phyloP scores from a whole-genome alignment of 2,888 invertebrate genomes.

The Lutraria lutraria region DNA sequence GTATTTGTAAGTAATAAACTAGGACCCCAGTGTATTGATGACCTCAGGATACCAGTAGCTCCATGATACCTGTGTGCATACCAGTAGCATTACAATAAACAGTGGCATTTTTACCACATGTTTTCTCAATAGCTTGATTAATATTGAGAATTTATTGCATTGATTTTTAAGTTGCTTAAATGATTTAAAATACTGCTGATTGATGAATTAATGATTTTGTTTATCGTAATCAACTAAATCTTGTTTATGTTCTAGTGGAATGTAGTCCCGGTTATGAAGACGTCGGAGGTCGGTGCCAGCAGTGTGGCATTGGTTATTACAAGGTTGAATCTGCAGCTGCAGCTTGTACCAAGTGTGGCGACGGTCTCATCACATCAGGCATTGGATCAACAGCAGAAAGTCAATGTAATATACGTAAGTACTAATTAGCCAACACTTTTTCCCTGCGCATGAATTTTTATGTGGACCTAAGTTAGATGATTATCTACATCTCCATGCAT shows the following conservation, averaged over 20 bases:
- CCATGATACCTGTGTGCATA: neutral
- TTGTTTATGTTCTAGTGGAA: slow-evolving; percentile 56
- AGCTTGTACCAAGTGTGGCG: slow-evolving; percentile 51
- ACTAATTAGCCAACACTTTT: neutral
- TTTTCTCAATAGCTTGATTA: too few species aligned
- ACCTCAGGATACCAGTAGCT: neutral
- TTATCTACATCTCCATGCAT: too few species aligned
- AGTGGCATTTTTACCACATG: too few species aligned
- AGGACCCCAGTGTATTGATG: neutral
- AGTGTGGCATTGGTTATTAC: slow-evolving; percentile 89
- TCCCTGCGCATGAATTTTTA: too few species aligned
- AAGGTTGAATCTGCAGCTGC: slow-evolving; percentile 60
- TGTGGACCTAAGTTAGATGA: too few species aligned
- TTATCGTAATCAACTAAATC: too few species aligned
- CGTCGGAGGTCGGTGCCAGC: slow-evolving; percentile 89
- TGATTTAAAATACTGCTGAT: too few species aligned
- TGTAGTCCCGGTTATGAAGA: slow-evolving; percentile 69
- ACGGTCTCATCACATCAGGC: slow-evolving; percentile 42
- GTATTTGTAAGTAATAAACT: slow-evolving; percentile 60
- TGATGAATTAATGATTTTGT: too few species aligned
- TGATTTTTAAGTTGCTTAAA: too few species aligned
- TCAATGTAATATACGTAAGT: slow-evolving; percentile 63
- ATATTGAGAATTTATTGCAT: too few species aligned
- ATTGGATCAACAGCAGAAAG: slow-evolving; percentile 24
- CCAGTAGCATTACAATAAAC: too few species aligned